Base-by-base conservation (phyloP, 2,113 vertebrate genomes). In the Sclerurus mexicanus region DNA sequence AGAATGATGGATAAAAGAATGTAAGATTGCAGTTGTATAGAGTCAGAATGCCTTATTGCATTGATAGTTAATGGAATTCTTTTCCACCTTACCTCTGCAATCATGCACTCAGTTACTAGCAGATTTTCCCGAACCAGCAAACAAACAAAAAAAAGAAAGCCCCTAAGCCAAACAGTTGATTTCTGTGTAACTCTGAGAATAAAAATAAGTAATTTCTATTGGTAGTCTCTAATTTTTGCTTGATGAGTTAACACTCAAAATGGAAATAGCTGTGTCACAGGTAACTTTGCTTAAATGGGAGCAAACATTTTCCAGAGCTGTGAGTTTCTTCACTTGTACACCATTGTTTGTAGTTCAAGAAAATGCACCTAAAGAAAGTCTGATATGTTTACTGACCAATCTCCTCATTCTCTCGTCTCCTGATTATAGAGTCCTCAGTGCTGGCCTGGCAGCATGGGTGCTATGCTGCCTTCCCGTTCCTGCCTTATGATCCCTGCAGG, bases 41-140 rank as follows among this genome's bases (percentile, higher is more conserved):
- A 44, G 23, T 19, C 35, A 60, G 35, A 91, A 37, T 76, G 20
- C 28, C 49, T 89, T 77, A 73, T 82, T 95, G 5, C 53, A 20
- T 42, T 85, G 96, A 15, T 19, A 75, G 18, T 76, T 55, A 55
- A 84, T 86, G 59, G 53, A 96, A 78, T 95, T 50, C 55, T 79
- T 67, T n/a, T 79, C 21, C 16, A 8, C 24, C 8, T 83, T 5
- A 4, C 14, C 7, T 77, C 56, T 95, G 42, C 27, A 81, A 2
- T 88, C 73, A 49, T 4, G 4, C 7, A 10, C 56, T 83, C 4
- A 4, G 28, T 78, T 93, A 87, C 47, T 82, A 44, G 6, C 17
- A 77, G 44, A 47, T 89, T 35, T 91, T 37, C 5, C 18, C 9
- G 67, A 92, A 19, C 7, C 27, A 80, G 20, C 19, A 35, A 84